Conservation (phyloP, 2,113 vertebrate species). For the Thunnus maccoyii region DNA sequence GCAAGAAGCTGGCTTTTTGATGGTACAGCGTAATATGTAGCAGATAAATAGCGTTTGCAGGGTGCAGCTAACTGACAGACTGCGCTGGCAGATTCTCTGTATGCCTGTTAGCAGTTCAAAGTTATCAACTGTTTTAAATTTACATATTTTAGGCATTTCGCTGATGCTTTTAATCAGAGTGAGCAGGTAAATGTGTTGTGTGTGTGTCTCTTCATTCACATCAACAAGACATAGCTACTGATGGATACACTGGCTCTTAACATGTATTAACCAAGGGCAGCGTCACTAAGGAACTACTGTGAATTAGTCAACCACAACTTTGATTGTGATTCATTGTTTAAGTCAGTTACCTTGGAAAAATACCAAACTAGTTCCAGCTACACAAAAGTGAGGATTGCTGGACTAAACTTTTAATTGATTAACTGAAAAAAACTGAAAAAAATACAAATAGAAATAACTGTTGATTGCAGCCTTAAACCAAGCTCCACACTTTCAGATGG, state of each 20-base stretch:
- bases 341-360: background rate
- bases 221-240: background rate
- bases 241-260: background rate
- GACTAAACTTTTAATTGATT: too few species aligned
- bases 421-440: too few species aligned
- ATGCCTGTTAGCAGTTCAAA: conserved; percentile 27
- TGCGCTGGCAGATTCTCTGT: background rate
- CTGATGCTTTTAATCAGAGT: conserved; percentile 2
- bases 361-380: background rate
- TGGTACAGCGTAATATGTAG: conserved; percentile 32
- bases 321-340: background rate
- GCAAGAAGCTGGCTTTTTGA: conserved; percentile 45
- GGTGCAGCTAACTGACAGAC: conserved; percentile 15
- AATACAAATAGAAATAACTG: too few species aligned
- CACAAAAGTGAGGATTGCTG: background rate
- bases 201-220: background rate
- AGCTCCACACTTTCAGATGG: too few species aligned
- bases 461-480: too few species aligned
- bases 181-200: background rate
- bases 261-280: background rate
- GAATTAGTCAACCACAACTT: background rate
- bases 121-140: conserved; percentile 15
- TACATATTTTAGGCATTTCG: background rate
- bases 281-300: background rate
- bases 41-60: conserved; percentile 29